Conservation (phyloP, 2,113 vertebrate genomes). For the Bombycilla garrulus region DNA sequence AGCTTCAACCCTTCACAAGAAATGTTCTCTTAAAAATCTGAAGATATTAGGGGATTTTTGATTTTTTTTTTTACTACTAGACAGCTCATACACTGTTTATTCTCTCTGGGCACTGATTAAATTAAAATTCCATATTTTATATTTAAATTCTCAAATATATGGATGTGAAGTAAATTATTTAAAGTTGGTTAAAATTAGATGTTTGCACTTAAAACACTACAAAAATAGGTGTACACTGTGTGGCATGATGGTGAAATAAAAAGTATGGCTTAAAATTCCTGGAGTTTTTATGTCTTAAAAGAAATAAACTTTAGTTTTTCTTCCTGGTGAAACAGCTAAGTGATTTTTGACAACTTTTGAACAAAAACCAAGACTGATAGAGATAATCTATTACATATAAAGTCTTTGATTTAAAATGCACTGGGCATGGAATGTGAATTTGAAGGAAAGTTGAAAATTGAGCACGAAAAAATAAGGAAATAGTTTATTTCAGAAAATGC, state of each 20-base stretch:
- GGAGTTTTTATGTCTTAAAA: not conserved
- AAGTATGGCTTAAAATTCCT: not conserved
- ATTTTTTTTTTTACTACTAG: not conserved
- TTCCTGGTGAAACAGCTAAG: not conserved
- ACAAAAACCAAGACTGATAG: not conserved
- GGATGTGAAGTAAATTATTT: not conserved
- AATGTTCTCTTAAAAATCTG: not conserved
- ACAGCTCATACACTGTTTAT: not conserved
- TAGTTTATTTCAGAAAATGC: not conserved
- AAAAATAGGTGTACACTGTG: not conserved
- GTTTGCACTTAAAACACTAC: not conserved
- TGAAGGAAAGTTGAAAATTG: conserved; percentile 4
- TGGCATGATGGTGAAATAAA: not conserved
- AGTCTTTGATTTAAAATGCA: not conserved
- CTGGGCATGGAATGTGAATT: not conserved
- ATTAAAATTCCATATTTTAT: not conserved
- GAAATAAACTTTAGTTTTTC: not conserved
- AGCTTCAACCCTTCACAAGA: not conserved
- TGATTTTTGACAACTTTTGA: not conserved
- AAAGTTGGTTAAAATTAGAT: not conserved
- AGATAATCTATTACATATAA: not conserved
- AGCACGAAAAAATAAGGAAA: not conserved
- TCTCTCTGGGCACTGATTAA: not conserved
- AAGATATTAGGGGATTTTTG: not conserved
- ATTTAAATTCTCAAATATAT: not conserved